Evolutionary conservation across 2,797 vertebrate species (phyloP), one percentile per base, ranked within the genome.

Genomic region (Uromys caudimaculatus): DNA sequence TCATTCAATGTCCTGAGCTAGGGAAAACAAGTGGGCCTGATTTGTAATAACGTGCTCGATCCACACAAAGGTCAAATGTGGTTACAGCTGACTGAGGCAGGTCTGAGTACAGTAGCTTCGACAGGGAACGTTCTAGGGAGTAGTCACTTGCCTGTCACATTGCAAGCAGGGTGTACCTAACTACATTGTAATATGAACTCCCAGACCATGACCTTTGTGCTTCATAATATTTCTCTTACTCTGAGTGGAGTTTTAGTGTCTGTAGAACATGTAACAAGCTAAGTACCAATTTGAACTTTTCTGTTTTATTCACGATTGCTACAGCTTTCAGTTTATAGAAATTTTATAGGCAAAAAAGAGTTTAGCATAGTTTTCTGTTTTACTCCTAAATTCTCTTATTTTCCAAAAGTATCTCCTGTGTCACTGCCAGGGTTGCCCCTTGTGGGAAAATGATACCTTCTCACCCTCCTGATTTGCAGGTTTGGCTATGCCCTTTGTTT

Each of bases 391-490:
- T 95, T 89, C 79, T 77, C 17, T 84, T 56, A 77, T 73, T 89
- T 76, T 97, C 93, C 94, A 60, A 67, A 90, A 85, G 10, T 38
- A 52, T 73, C 73, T 92, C 35, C 56, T 75, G 21, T 56, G 75
- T 89, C 60, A 52, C 29, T 91, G 24, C 19, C 35, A 4, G 47
- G 41, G 10, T 67, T 38, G 21, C 67, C 29, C 60, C 44, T 78
- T 92, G 0, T 91, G 54, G 82, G 88, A 93, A 95, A 96, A 94
- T 41, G 76, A 60, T 60, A 32, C n/a, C 47, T 67, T 89, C 19
- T 32, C 11, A 79, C 7, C 29, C 29, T 64, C 78, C 60, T 69
- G 38, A 73, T 38, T 83, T 81, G 69, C 77, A 27, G 27, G 60
- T 92, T 94, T 92, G 78, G 23, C 73, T 91, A 19, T 56, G 60